Base-by-base conservation (phyloP, 2,888 invertebrate genomes). In the Lycia hirtaria region DNA sequence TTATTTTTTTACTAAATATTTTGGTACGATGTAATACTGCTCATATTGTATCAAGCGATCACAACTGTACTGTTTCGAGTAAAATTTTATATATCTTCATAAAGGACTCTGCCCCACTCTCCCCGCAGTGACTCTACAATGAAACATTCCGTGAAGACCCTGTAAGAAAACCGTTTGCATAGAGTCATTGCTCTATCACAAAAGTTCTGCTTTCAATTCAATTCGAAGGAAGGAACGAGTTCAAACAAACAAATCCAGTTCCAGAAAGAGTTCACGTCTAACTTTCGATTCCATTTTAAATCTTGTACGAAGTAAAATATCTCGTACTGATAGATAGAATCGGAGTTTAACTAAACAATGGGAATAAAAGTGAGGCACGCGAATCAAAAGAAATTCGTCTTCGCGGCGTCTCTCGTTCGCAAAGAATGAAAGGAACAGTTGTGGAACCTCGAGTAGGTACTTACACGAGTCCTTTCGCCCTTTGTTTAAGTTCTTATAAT, bases 401-500 rank as follows among this genome's bases (percentile, higher is more conserved):
- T 67, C 60, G 65, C 56, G 53, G 59, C 69, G 68, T 69, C 70
- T 22, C 20, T 40, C 22, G 22, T 37, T n/a, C n/a, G 38, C 5
- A 73, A 73, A 72, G 70, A 72, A 69, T 63, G 57, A 70, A 68
- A 69, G 65, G 65, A 62, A 62, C 68, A 69, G 70, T 65, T 67
- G 64, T 62, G 62, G 68, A 68, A 67, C 72, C 69, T 68, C 61
- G 72, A 77, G 79, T 72, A 71, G 72, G 70, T 71, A 72, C 73
- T 76, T 68, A 71, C 62, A 55, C 62, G 64, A 68, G 65, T 60
- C 68, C 62, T 65, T 65, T 58, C 65, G 62, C 61, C 71, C 76
- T 78, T 78, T 76, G 76, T 75, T 63, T 66, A 73, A 76, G 69
- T 72, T 72, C 79, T 74, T 65, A 76, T 78, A 78, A 78, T 78